A percentile compares a stretch with the other conserved stretches of the same genome.
Conservation (phyloP, 2,888 invertebrate species). For the Plagodis pulveraria region DNA sequence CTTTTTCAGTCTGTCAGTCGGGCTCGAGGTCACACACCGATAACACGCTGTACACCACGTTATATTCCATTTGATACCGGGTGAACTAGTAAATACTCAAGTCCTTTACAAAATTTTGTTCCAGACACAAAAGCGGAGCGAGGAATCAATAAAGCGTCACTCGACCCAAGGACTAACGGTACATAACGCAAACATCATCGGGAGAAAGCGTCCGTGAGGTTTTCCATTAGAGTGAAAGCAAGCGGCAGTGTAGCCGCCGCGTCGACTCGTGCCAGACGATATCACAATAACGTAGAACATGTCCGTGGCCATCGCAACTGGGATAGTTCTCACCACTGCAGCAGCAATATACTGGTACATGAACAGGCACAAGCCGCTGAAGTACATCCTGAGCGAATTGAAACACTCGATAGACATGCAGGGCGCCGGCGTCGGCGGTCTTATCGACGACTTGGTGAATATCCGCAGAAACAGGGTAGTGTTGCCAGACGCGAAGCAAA, state of each 20-base stretch:
- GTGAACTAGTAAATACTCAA: neutral
- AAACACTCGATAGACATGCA: constrained; percentile 84
- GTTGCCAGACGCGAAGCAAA: constrained; percentile 86
- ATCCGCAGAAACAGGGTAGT: constrained; percentile 85
- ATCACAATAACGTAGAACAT: constrained; percentile 67
- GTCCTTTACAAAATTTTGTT: constrained; percentile 17
- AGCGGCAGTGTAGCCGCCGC: constrained; percentile 61
- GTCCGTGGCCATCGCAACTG: constrained; percentile 61
- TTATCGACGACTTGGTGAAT: constrained; percentile 86
- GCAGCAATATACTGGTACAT: constrained; percentile 74
- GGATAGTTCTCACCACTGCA: constrained; percentile 57
- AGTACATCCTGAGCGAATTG: constrained; percentile 79
- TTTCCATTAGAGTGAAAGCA: constrained; percentile 76
- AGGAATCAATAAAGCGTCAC: constrained; percentile 38
- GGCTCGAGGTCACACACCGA: constrained; percentile 47
- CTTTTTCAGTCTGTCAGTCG: constrained; percentile 52
- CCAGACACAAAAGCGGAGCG: constrained; percentile 18
- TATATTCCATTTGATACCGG: constrained; percentile 7
- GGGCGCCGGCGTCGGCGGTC: constrained; percentile 83
- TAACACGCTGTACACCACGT: constrained; percentile 46
- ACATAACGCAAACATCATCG: constrained; percentile 62
- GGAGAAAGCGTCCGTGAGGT: constrained; percentile 78
- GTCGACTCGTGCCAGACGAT: constrained; percentile 65
- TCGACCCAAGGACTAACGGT: constrained; percentile 71
- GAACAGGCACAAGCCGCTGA: constrained; percentile 82